These are phyloP conservation scores for Silurus glanis DNA, from an alignment of 2,113 vertebrate species.

Conservation along the genomic window DNA sequence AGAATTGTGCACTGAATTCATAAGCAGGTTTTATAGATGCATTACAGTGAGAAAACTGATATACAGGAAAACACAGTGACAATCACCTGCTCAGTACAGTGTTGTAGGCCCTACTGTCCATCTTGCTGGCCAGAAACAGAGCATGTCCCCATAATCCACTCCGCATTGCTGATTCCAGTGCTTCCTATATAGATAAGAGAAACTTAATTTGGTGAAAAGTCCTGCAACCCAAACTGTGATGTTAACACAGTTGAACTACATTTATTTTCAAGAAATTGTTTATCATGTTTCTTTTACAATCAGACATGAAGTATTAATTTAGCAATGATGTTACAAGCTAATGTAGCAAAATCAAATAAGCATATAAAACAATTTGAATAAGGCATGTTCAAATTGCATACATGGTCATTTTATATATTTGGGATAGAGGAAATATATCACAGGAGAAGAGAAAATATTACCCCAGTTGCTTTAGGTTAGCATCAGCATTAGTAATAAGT, in stretches of 20 bases:
- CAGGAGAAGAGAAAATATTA: neutral
- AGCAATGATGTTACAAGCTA: neutral
- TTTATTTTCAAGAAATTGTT: neutral
- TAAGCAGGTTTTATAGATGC: neutral
- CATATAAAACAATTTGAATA: neutral
- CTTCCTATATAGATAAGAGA: slow-evolving; percentile 74
- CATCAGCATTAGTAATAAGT: neutral
- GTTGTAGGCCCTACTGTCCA: slow-evolving; percentile 86
- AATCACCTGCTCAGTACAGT: slow-evolving; percentile 82
- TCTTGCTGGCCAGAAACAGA: slow-evolving; percentile 90
- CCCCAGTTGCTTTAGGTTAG: neutral
- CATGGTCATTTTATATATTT: neutral
- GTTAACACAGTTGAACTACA: neutral
- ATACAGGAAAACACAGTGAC: neutral
- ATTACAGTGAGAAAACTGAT: neutral
- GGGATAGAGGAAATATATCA: neutral
- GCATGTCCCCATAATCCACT: slow-evolving; percentile 90
- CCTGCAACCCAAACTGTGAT: neutral
- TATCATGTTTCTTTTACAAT: neutral
- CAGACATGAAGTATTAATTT: neutral
- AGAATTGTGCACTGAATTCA: neutral
- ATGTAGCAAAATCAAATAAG: neutral
- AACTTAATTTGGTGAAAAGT: neutral
- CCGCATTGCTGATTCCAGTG: slow-evolving; percentile 87
- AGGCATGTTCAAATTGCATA: neutral